phyloP scores from a whole-genome alignment of 2,113 vertebrate genomes.

The Cyanistes caeruleus region DNA sequence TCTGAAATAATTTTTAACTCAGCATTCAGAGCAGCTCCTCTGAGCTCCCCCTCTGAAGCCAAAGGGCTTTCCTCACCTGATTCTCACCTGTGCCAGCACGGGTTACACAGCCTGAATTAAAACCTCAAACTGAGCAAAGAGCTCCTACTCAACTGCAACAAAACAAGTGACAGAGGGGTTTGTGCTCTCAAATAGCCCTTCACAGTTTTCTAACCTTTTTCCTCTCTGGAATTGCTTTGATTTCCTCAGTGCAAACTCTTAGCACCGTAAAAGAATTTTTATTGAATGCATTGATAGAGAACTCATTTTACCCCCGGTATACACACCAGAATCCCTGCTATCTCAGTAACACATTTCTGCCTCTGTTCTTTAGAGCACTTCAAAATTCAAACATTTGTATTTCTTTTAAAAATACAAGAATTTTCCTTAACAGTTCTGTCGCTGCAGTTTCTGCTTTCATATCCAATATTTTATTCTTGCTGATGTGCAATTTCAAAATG shows the following conservation, averaged over 20 bases:
- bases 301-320: background rate
- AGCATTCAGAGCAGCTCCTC: background rate
- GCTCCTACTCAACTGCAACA: background rate
- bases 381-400: background rate
- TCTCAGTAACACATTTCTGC: background rate
- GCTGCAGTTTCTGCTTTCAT: background rate
- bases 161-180: background rate
- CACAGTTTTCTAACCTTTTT: background rate
- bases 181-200: background rate
- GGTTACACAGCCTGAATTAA: background rate
- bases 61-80: background rate
- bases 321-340: background rate
- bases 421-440: background rate
- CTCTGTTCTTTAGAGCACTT: background rate
- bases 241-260: background rate
- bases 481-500: slow-evolving; percentile 1
- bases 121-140: background rate
- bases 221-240: background rate
- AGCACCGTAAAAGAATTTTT: background rate
- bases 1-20: background rate
- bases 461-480: slow-evolving; percentile 18
- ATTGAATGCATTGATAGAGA: background rate
- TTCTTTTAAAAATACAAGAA: background rate
- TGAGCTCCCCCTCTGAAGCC: background rate
- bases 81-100: rapidly evolving